Evolutionary conservation across 2,113 vertebrate species (phyloP), one percentile per base, ranked within the genome.

Genomic region (Paramormyrops kingsleyae): DNA sequence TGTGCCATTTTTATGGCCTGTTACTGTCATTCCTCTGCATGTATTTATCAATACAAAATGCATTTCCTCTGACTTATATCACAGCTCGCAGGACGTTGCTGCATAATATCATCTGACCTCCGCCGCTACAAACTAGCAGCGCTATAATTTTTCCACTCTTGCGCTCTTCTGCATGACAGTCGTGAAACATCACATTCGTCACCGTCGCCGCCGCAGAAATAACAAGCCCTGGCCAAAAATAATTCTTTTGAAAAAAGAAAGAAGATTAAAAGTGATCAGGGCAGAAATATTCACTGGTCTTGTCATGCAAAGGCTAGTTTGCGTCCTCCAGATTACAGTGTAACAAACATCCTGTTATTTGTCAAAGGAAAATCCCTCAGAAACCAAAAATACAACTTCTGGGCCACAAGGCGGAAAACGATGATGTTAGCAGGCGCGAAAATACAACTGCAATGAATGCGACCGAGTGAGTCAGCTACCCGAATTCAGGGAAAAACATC

Each of bases 21-120:
- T 47, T n/a, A 44, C 24, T 24, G 83, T 84, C 21, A 46, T 46
- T 84, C 83, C 24, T 6, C n/a, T 80, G 74, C 15, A 80, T 39
- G 13, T 39, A 42, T 39, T 27, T 46, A 85, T n/a, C 35, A 47
- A 49, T 49, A 27, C 83, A 27, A 50, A 49, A 46, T 50, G 47
- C 85, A 87, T 87, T 87, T 53, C 31, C n/a, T 53, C 9, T 27
- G 47, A 53, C 50, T 31, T 52, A 53, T 53, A 87, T 53, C 49
- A 12, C 50, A n/a, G 35, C 13, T 87, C 12, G 1, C 85, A 87
- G 9, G 47, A 87, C 50, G 27, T 56, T 3, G 31, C 21, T 42
- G 74, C 74, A 80, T 84, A 84, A 84, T 84, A 46, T 87, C n/a
- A 53, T 84, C 39, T 84, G 47, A 87, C 85, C 85, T 35, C 47